These are phyloP conservation scores for Pelecanus crispus DNA, from an alignment of 2,113 vertebrate genomes.

Conservation along the genomic window DNA sequence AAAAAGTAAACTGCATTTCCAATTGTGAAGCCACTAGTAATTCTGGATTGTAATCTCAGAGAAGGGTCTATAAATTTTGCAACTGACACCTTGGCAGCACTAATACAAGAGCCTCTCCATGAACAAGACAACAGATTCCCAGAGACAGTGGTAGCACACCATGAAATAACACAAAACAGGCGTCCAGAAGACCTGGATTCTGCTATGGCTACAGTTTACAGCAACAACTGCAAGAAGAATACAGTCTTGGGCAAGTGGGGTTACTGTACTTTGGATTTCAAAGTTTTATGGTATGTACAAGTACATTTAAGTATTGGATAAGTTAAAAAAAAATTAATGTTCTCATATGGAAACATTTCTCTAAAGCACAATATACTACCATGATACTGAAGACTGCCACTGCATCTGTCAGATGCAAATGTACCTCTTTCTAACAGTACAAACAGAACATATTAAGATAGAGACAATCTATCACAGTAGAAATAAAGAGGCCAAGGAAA, in stretches of 20 bases:
- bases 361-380: neutral
- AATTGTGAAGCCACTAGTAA: neutral
- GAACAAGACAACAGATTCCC: neutral
- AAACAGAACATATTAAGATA: neutral
- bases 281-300: neutral
- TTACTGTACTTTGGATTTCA: neutral
- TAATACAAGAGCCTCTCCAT: neutral
- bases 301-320: too few relatives aligned
- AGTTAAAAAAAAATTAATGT: neutral
- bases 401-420: neutral
- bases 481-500: neutral
- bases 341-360: neutral
- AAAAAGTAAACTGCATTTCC: neutral
- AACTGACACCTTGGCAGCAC: neutral
- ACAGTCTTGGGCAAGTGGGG: neutral
- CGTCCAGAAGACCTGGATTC: neutral
- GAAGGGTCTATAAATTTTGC: neutral
- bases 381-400: neutral
- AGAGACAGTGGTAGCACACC: neutral
- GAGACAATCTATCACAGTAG: neutral
- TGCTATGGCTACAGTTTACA: neutral
- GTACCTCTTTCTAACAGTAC: neutral
- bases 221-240: neutral
- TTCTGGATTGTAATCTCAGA: neutral
- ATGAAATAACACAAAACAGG: neutral